Evolutionary conservation across 2,113 vertebrate genomes (phyloP).

Genomic region (Herpailurus yagouaroundi): DNA sequence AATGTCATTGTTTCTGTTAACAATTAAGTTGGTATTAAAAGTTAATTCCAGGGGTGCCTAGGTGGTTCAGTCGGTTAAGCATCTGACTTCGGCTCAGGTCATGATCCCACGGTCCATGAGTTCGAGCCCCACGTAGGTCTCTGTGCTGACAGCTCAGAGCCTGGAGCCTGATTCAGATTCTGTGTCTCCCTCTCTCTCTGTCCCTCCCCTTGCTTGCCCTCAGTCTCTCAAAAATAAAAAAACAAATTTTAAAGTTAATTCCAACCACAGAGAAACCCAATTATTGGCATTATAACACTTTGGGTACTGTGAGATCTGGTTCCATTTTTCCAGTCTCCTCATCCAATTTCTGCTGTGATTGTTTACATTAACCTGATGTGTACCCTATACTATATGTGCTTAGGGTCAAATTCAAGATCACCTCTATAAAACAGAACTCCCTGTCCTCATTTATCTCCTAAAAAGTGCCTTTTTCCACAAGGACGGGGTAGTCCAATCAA

Average conservation of each 20-base stretch:
- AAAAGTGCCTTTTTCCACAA: background rate
- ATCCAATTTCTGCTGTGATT: slow-evolving; percentile 19
- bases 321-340: background rate
- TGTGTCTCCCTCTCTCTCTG: too few species aligned
- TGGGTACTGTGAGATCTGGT: background rate
- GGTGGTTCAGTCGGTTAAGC: too few species aligned
- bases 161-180: too few species aligned
- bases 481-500: background rate
- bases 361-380: background rate
- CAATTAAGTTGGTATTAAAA: background rate
- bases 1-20: background rate
- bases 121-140: too few species aligned
- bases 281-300: background rate
- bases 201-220: too few species aligned
- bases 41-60: background rate
- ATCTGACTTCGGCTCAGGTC: too few species aligned
- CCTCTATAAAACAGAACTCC: background rate
- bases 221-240: too few species aligned
- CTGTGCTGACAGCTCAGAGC: too few species aligned
- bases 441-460: background rate
- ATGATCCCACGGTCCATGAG: too few species aligned
- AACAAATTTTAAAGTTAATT: background rate
- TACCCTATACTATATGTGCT: background rate
- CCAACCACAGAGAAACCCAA: background rate
- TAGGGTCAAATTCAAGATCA: background rate